These are phyloP conservation scores for Istiophorus platypterus DNA, from an alignment of 2,113 vertebrate genomes.

Conservation along the genomic window DNA sequence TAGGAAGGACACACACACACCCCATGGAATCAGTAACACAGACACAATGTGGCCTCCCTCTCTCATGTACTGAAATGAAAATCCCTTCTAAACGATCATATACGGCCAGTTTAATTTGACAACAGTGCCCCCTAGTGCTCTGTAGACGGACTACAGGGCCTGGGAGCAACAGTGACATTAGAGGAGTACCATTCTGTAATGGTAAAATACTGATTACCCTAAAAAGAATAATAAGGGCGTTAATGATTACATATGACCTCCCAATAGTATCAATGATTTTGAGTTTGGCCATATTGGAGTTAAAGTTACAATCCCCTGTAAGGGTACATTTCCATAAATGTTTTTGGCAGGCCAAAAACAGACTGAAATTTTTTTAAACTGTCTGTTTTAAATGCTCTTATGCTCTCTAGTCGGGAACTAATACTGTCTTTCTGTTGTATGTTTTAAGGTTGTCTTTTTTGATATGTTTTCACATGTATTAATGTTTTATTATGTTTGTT, in stretches of 20 bases:
- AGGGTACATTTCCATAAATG: neutral
- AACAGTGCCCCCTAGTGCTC: conserved; percentile 70
- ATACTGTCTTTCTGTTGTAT: neutral
- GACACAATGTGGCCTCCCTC: conserved; percentile 12
- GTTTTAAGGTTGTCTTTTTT: neutral
- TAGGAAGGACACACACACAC: conserved; percentile 66
- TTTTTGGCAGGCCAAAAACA: neutral
- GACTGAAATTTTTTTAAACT: too few relatives aligned
- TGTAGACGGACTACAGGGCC: neutral
- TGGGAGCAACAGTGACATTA: neutral
- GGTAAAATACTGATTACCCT: neutral
- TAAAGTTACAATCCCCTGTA: neutral
- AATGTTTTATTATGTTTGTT: too few relatives aligned
- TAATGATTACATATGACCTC: neutral
- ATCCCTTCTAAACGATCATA: neutral
- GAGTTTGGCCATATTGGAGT: neutral
- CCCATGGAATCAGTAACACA: conserved; percentile 10
- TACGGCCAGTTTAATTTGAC: conserved; percentile 52
- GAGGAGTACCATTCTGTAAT: neutral
- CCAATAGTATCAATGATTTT: neutral
- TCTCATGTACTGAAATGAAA: conserved; percentile 18
- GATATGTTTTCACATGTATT: neutral
- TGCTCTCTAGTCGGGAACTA: neutral
- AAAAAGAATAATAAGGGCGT: neutral
- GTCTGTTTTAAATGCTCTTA: too few relatives aligned